Evolutionary conservation across 2,888 invertebrate genomes (phyloP).

Genomic region (Uloborus plumipes): DNA sequence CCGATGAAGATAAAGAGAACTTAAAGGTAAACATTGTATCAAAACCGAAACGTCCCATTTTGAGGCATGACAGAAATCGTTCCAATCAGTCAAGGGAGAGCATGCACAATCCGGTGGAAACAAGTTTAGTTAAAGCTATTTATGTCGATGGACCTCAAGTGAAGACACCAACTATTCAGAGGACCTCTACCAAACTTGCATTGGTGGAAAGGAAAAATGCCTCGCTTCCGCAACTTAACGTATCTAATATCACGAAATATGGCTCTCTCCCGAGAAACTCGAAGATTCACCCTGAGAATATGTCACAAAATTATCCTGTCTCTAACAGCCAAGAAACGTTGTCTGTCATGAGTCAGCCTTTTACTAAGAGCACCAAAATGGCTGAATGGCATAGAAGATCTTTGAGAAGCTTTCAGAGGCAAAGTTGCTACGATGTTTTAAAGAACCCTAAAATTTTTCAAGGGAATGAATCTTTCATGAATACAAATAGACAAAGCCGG

Average conservation of each 20-base stretch:
- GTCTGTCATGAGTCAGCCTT: not conserved
- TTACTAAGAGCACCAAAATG: not conserved
- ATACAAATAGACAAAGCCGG: not conserved
- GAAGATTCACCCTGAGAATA: not conserved
- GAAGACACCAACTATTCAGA: slow-evolving; percentile 36
- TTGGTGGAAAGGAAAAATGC: slow-evolving; percentile 37
- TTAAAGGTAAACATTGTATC: not conserved
- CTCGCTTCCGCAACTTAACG: slow-evolving; percentile 37
- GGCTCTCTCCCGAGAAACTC: slow-evolving; percentile 33
- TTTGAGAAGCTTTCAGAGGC: not conserved
- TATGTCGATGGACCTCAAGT: slow-evolving; percentile 34
- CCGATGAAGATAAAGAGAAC: slow-evolving; percentile 51
- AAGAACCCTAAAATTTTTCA: slow-evolving; percentile 4
- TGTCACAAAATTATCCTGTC: not conserved
- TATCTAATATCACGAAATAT: slow-evolving; percentile 32
- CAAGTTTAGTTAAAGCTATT: slow-evolving; percentile 15
- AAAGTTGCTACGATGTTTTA: slow-evolving; percentile 16
- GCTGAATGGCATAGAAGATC: slow-evolving; percentile 4
- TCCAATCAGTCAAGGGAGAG: not conserved
- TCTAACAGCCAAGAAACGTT: not conserved
- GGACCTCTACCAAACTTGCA: slow-evolving; percentile 46
- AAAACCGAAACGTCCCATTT: slow-evolving; percentile 28
- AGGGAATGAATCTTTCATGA: not conserved
- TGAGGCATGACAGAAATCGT: slow-evolving; percentile 22
- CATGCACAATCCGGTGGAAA: not conserved